Evolutionary conservation across 1,140 invertebrate species (phyloP).

Genomic region (Cataglyphis hispanica): DNA sequence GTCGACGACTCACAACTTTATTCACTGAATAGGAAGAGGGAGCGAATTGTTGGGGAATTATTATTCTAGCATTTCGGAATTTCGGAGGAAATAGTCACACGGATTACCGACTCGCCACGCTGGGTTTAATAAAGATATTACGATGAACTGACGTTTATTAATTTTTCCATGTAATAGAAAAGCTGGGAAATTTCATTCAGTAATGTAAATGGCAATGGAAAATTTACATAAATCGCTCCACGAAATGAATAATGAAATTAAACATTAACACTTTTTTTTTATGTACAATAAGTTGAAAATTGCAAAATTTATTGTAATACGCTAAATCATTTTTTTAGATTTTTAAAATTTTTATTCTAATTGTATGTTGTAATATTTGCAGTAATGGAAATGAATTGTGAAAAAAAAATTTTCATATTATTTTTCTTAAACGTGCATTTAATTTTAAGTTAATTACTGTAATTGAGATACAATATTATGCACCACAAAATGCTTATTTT

Average conservation of each 20-base stretch:
- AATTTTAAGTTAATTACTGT: neutral
- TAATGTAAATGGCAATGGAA: neutral
- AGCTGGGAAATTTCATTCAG: neutral
- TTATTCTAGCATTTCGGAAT: neutral
- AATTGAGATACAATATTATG: neutral
- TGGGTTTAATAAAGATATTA: conserved; percentile 39
- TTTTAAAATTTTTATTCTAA: neutral
- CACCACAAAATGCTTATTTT: neutral
- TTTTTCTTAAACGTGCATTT: neutral
- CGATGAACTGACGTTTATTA: conserved; percentile 23
- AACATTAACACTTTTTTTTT: neutral
- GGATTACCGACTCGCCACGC: neutral
- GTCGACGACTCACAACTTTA: neutral
- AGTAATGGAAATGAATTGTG: neutral
- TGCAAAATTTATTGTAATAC: neutral
- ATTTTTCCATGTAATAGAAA: neutral
- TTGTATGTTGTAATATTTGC: neutral
- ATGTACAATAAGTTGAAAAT: neutral
- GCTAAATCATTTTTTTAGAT: neutral
- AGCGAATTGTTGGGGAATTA: conserved; percentile 36
- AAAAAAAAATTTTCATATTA: neutral
- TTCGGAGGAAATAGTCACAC: conserved; percentile 8
- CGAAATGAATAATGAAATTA: conserved; percentile 1
- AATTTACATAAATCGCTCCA: neutral
- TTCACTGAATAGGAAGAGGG: conserved; percentile 20